Conservation (phyloP, 2,113 vertebrate genomes). For the Choloepus hoffmanni region DNA sequence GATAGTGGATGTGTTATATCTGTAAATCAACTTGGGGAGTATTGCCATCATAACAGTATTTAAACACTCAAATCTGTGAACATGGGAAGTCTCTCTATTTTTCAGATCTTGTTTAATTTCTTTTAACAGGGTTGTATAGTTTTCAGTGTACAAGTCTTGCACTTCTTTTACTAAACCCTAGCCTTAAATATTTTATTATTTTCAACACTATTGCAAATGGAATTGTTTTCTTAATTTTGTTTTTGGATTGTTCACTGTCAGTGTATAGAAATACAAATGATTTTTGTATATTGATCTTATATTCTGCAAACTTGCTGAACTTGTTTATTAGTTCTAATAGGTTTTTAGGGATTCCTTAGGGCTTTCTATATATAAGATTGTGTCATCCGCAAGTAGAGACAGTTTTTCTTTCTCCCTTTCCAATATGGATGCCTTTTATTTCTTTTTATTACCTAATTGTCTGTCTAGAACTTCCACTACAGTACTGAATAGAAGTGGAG, state of each 20-base stretch:
- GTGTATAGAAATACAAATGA: background rate
- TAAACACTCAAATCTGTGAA: background rate
- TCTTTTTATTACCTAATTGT: background rate
- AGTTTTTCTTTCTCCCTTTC: background rate
- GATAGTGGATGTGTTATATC: background rate
- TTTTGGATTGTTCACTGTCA: background rate
- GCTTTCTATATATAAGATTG: background rate
- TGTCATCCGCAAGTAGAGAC: background rate
- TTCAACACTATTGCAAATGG: background rate
- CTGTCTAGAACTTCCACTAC: background rate
- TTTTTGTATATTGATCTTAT: background rate
- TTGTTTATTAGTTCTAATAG: background rate
- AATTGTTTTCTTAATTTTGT: background rate
- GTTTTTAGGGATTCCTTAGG: background rate
- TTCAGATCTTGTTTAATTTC: background rate
- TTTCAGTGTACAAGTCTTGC: background rate
- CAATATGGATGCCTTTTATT: background rate
- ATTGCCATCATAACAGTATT: background rate
- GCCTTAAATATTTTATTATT: background rate
- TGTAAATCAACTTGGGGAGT: background rate
- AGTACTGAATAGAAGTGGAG: background rate
- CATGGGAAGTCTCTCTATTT: background rate
- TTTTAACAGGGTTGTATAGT: background rate
- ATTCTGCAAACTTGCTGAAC: background rate
- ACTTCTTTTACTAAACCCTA: conserved; percentile 16